Evolutionary conservation across 2,797 vertebrate species (phyloP).

Genomic region (Nannoperca australis): DNA sequence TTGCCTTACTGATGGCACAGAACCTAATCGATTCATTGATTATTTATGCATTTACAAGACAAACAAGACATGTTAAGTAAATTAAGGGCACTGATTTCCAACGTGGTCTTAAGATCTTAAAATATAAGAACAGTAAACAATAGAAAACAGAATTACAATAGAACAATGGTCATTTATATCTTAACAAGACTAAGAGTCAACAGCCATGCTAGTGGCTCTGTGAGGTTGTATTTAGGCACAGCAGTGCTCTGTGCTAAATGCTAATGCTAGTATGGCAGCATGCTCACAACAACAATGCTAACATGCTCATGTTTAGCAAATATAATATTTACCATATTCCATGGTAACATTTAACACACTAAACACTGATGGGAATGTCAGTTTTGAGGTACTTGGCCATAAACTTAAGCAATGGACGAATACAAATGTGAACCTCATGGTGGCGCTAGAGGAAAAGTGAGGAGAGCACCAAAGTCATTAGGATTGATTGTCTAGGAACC

Average conservation of each 20-base stretch:
- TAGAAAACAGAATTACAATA: background rate
- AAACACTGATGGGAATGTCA: background rate
- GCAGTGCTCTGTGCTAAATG: background rate
- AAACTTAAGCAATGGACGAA: background rate
- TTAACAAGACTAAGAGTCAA: background rate
- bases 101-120: background rate
- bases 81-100: background rate
- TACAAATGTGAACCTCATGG: background rate
- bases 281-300: background rate
- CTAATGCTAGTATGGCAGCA: background rate
- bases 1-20: background rate
- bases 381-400: background rate
- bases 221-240: background rate
- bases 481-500: background rate
- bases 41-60: constrained; percentile 25
- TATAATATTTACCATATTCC: background rate
- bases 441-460: background rate
- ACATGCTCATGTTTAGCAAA: background rate
- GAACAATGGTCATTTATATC: background rate
- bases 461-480: background rate
- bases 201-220: background rate
- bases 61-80: constrained; percentile 16
- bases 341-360: background rate
- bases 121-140: background rate
- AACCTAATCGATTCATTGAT: constrained; percentile 8